Evolutionary conservation across 1,140 invertebrate genomes (phyloP), one percentile per base, ranked within the genome.

Genomic region (Anastrepha ludens): DNA sequence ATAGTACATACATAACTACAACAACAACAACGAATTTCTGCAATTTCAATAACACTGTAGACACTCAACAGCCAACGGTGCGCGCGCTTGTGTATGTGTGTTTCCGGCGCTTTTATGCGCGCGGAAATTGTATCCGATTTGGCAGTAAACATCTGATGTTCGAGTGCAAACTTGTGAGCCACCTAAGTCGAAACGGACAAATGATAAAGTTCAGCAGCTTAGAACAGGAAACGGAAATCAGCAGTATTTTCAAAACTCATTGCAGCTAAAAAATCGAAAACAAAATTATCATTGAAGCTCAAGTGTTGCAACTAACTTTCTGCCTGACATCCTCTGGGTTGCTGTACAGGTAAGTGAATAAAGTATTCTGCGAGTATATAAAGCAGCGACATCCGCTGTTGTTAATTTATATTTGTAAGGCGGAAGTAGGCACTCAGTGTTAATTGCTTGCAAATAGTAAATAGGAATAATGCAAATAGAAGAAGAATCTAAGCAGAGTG

Each of bases 101-200:
- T 50, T 47, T 29, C 47, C 4, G 44, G 70, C 44, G 70, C n/a
- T 29, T 29, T 41, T 0, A 0, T 29, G 9, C n/a, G 15, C 44
- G 17, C 44, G 39, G 44, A 74, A 47, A 47, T 74, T 47, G 70
- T 74, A 74, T 74, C n/a, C 47, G 50, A n/a, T 55, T 81, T 81
- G n/a, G 7, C 74, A 55, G n/a, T 81, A 55, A 81, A 17, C 74
- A 58, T 50, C n/a, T 81, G 44, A n/a, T n/a, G 47, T 29, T 1
- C 70, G 44, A 74, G 15, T 5, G 60, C 60, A 13, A 67, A 67
- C 44, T 13, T 9, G n/a, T 55, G 50, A 81, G 74, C 47, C 47
- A 74, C 6, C n/a, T 41, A 55, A 81, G 3, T 50, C n/a, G 11
- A 20, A 67, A 29, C 8, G 8, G 60, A 64, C 11, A 67, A 81